Percentiles rank a stretch among this genome's conserved stretches.
phyloP scores from a whole-genome alignment of 2,797 vertebrate genomes.

The Okamejei kenojei region DNA sequence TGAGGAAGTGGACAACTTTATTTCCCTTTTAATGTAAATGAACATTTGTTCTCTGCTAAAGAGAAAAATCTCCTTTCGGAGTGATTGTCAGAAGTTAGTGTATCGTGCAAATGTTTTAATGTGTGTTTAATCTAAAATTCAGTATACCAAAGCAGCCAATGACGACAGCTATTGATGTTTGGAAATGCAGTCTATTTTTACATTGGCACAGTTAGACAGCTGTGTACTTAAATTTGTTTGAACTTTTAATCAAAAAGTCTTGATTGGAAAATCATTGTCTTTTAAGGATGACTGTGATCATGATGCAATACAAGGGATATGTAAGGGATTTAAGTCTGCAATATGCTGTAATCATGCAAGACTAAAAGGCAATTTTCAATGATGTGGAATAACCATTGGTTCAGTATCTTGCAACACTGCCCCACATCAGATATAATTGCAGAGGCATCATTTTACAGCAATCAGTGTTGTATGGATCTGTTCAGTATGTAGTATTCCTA shows the following conservation, averaged over 20 bases:
- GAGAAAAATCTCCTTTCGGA: neutral
- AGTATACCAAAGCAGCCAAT: constrained; percentile 24
- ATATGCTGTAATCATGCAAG: neutral
- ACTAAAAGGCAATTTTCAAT: neutral
- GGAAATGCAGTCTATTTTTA: constrained; percentile 18
- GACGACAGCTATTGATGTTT: neutral
- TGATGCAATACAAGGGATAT: neutral
- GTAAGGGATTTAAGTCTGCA: constrained; percentile 15
- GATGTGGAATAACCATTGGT: neutral
- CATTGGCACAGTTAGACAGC: neutral
- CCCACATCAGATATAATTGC: constrained; percentile 13
- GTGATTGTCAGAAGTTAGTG: neutral
- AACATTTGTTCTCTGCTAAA: neutral
- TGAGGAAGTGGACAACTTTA: neutral
- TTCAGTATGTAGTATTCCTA: neutral
- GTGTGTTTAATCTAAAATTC: neutral
- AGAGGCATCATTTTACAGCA: neutral
- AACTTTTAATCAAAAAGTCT: neutral
- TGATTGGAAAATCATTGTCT: neutral
- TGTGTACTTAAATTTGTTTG: neutral
- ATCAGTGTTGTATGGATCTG: neutral
- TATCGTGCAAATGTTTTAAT: neutral
- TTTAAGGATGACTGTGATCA: neutral
- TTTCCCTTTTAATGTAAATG: too few species aligned
- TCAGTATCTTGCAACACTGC: neutral